These are phyloP conservation scores for Apodemus sylvaticus DNA, from an alignment of 2,113 vertebrate species.

Conservation along the genomic window DNA sequence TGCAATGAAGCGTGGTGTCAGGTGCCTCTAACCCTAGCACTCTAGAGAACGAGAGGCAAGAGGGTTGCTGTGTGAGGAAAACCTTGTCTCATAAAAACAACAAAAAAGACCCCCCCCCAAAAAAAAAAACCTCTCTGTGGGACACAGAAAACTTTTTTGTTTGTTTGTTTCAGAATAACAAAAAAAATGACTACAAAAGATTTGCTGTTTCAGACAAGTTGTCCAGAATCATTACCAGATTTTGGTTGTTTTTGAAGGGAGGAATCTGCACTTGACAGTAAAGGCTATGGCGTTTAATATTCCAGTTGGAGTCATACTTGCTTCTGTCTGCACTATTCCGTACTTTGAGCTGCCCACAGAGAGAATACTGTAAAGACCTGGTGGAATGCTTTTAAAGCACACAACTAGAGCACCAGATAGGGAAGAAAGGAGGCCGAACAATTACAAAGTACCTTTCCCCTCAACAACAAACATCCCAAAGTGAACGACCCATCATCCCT, in stretches of 20 bases:
- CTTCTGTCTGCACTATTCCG: neutral
- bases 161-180: neutral
- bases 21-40: neutral
- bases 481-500: neutral
- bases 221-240: neutral
- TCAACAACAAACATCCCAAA: neutral
- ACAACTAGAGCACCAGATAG: neutral
- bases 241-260: neutral
- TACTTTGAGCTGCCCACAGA: neutral
- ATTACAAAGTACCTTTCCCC: neutral
- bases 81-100: neutral
- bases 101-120: neutral
- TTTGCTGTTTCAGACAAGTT: neutral
- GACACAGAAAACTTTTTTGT: neutral
- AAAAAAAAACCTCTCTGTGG: neutral
- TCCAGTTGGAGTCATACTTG: neutral
- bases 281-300: neutral
- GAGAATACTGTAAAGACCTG: neutral
- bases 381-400: neutral
- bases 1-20: neutral
- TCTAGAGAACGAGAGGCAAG: neutral
- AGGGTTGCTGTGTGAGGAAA: neutral
- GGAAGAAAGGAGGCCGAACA: neutral
- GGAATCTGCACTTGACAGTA: neutral
- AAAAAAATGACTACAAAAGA: neutral